These are phyloP conservation scores for Lepidurus apus DNA, from an alignment of 1,140 invertebrate species.

Conservation along the genomic window DNA sequence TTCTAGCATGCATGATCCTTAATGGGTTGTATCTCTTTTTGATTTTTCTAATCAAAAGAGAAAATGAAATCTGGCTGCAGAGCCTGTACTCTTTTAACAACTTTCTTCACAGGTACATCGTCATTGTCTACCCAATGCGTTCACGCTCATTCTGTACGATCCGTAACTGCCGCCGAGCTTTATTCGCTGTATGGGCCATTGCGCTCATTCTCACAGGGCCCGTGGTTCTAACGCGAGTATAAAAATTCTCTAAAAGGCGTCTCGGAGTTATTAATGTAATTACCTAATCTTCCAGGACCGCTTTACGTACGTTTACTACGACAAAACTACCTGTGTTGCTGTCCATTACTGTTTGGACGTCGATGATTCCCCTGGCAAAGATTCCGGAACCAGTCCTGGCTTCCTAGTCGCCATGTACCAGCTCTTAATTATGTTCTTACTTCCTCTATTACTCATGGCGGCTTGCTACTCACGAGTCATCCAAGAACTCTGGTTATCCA, in stretches of 20 bases:
- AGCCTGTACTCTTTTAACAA: conserved; percentile 21
- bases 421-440: conserved; percentile 46
- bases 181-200: conserved; percentile 43
- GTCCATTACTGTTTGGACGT: conserved; percentile 43
- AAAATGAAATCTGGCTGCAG: neutral
- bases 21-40: neutral
- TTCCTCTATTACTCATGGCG: conserved; percentile 48
- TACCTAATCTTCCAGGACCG: conserved; percentile 39
- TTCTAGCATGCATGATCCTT: neutral
- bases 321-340: conserved; percentile 42
- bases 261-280: neutral
- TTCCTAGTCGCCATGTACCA: conserved; percentile 45
- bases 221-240: conserved; percentile 40
- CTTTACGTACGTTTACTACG: conserved; percentile 42
- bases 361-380: conserved; percentile 29
- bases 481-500: conserved; percentile 49
- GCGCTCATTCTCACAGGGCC: conserved; percentile 42
- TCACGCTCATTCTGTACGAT: conserved; percentile 44
- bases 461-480: conserved; percentile 50
- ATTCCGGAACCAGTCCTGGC: neutral
- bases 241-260: too few relatives aligned
- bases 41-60: neutral
- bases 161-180: conserved; percentile 41
- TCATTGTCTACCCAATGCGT: conserved; percentile 44
- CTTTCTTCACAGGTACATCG: conserved; percentile 41